Base-by-base conservation (phyloP, 2,888 invertebrate genomes). In the Catocala nupta region DNA sequence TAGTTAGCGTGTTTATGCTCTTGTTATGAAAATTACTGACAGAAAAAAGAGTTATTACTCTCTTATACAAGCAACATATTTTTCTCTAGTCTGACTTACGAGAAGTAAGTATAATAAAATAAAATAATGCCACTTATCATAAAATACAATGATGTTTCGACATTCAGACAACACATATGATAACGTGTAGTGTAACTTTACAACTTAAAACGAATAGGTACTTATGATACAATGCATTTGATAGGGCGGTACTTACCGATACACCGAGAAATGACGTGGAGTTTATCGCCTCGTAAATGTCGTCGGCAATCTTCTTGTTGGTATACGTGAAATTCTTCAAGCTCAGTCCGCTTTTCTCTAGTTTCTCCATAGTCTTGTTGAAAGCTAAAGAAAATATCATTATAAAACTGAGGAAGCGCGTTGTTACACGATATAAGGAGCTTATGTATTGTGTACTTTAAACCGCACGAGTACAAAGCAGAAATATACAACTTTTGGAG, bases 221-320 rank as follows among this genome's bases (percentile, higher is more conserved):
- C 42, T 62, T 63, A 67, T 51, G 49, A 63, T 63, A 68, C 51
- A 62, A 54, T 65, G 62, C 56, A 65, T 43, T 64, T 54, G 59
- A 69, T 69, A 69, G 33, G 47, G 12, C 34, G 67, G 64, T 76
- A 95, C 97, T 96, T 94, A 99, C 99, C 85, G 99, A 99, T 70
- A 99, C 98, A 70, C 99, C 99, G 58, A 98, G 95, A 91, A 99
- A 99, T 83, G 98, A 98, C 16, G 99, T 99, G n/a, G 98, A 97
- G 93, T 99, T 99, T 95, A 99, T 99, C 45, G 99, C 99, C 68
- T 98, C 97, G 92, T 99, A 99, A 84, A 99, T 98, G 89, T 98
- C 98, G 88, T 98, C 97, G 8, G 98, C 98, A 64, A 99, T 99
- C 86, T 97, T 97, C 86, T 98, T 97, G 92, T 99, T 98, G 47